phyloP scores from a whole-genome alignment of 2,888 invertebrate species.

The Phyllotreta cruciferae region DNA sequence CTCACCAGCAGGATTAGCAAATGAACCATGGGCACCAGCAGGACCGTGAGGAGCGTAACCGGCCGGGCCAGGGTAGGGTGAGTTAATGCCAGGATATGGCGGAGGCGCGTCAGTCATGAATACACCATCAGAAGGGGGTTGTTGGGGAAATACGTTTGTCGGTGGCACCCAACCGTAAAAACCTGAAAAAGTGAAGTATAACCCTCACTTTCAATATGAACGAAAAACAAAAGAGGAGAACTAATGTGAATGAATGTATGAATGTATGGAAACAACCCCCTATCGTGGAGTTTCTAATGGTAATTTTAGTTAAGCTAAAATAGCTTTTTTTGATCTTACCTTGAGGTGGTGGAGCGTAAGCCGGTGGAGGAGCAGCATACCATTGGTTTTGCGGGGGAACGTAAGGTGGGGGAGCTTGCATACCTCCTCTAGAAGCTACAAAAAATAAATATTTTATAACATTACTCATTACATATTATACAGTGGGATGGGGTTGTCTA shows the following conservation, averaged over 20 bases:
- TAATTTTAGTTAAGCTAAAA: no score
- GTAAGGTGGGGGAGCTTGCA: conserved; percentile 80
- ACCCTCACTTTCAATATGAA: not conserved
- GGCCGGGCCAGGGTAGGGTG: conserved; percentile 46
- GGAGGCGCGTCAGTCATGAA: conserved; percentile 92
- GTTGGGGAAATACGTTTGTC: conserved; percentile 72
- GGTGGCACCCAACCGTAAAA: conserved; percentile 96
- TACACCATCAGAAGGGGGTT: conserved; percentile 80
- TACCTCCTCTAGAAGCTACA: conserved; percentile 68
- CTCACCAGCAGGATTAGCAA: conserved; percentile 30
- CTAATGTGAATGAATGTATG: not conserved
- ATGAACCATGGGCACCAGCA: conserved; percentile 46
- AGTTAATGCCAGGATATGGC: conserved; percentile 89
- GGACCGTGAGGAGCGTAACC: conserved; percentile 50
- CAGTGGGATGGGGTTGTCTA: not conserved
- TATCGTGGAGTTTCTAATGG: no score
- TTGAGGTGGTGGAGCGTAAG: conserved; percentile 83
- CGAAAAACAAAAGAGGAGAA: conserved; percentile 2
- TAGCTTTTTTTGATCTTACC: conserved; percentile 35
- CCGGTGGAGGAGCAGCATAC: conserved; percentile 90
- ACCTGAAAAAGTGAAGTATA: conserved; percentile 59
- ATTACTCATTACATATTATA: conserved; percentile 3
- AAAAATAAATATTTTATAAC: conserved; percentile 22
- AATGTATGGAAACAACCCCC: not conserved
- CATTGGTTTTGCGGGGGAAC: conserved; percentile 78